Evolutionary conservation across 2,113 vertebrate genomes (phyloP), one percentile per base, ranked within the genome.

Genomic region (Desmodus rotundus): DNA sequence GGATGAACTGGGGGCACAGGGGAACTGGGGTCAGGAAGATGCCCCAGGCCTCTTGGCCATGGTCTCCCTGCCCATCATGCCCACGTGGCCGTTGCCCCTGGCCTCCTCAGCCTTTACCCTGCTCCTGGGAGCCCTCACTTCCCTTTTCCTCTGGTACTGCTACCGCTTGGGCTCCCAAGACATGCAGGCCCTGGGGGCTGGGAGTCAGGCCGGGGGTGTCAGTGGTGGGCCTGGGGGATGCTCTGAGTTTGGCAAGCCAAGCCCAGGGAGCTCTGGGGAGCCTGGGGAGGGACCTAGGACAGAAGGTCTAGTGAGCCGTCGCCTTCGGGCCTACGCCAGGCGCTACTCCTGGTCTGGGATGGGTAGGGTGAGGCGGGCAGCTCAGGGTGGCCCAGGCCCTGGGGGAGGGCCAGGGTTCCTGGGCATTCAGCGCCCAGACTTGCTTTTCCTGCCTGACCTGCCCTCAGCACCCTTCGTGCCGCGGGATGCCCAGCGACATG

Each of bases 281-380:
- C 12, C 97, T 17, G 70, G 97, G 36, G 87, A 99, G 98, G 74
- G 98, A 94, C 38, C 98, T 97, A 94, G 98, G 45, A 92, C 98
- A n/a, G 98, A 98, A 93, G 98, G 98, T 97, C 98, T 98, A 89
- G 98, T 99, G 67, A 99, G 99, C 26, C 95, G 98, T 50, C 98
- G 99, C 50, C 98, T 99, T 93, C 98, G 99, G 85, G 98, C 99
- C 96, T 99, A 99, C 4, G 99, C 99, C 94, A 99, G 99, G 96
- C 99, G 99, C 90, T 99, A 99, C 97, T 99, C 99, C 63, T 99
- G 99, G 99, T 99, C 98, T 33, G 99, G 99, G 84, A 99, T 99
- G 99, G 99, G 99, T 1, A 99, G 99, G 70, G 93, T 98, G 80
- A 97, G 97, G 89, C 86, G 97, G 93, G 99, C 99, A 95, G 97